phyloP scores from a whole-genome alignment of 2,113 vertebrate species.

The Nibea coibor region DNA sequence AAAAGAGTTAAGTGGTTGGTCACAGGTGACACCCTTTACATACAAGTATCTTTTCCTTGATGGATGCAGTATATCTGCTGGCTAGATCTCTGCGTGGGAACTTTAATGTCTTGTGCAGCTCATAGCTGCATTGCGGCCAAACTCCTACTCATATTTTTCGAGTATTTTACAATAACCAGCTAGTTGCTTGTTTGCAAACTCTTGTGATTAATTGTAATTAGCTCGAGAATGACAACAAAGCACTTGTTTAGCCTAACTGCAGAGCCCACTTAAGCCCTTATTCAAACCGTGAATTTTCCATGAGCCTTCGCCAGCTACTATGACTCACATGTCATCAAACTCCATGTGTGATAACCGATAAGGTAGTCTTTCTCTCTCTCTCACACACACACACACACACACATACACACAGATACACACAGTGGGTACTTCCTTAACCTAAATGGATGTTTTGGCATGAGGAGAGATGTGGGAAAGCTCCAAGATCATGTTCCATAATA shows the following conservation, averaged over 20 bases:
- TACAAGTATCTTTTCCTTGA: too few relatives aligned
- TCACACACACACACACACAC: constrained; percentile 22
- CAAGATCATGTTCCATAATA: constrained; percentile 57
- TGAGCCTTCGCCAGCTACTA: constrained; percentile 51
- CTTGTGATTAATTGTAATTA: constrained; percentile 36
- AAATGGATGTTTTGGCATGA: constrained; percentile 68
- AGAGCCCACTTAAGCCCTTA: constrained; percentile 54
- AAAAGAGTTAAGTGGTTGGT: too few relatives aligned
- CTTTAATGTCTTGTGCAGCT: background rate
- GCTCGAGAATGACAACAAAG: constrained; percentile 55
- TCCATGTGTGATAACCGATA: constrained; percentile 62
- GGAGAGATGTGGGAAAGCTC: constrained; percentile 36
- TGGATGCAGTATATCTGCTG: too few relatives aligned
- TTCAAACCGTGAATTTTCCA: constrained; percentile 67
- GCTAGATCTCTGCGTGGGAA: background rate
- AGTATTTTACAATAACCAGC: background rate
- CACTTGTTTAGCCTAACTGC: constrained; percentile 37
- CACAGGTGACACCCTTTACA: too few relatives aligned
- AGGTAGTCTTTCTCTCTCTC: constrained; percentile 31
- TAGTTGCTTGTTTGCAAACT: constrained; percentile 26
- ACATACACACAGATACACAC: constrained; percentile 29
- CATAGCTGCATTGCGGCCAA: background rate
- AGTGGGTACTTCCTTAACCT: constrained; percentile 31
- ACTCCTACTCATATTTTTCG: background rate
- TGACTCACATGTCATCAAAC: constrained; percentile 67